Evolutionary conservation across 2,113 vertebrate genomes (phyloP), one percentile per base, ranked within the genome.

Genomic region (Gymnorhina tibicen): DNA sequence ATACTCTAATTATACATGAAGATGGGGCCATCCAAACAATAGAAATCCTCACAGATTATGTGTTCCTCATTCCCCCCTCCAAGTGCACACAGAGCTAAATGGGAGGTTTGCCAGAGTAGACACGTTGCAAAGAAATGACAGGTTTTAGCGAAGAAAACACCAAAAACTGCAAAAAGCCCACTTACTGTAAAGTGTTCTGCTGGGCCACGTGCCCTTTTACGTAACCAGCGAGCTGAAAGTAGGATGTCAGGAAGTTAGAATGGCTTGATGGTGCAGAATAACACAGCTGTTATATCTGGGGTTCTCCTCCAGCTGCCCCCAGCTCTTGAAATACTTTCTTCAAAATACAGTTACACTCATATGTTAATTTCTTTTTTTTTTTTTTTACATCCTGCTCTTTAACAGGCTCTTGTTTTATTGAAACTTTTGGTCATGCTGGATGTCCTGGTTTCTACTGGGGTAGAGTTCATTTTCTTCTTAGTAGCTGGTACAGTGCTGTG

Each of bases 131-230:
- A 37, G 13, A 66, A 92, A 69, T 64, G 9, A 24, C 10, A 59
- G 6, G 23, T 59, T 84, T 88, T 27, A 72, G 19, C 52, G 60
- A 81, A 59, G 22, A 81, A 77, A 30, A 62, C 26, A 58, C 21
- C 42, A 37, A 58, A 63, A 80, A 3, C 0, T 6, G 1, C 41
- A 78, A 67, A 88, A 78, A 83, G 4, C 6, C 42, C 55, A 87
- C 94, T 95, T 91, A 95, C 94, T 49, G 27, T 6, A 19, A 14
- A 10, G 3, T 5, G 33, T 32, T 16, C 35, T 82, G 60, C 52
- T 0, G 5, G 13, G 21, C 13, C 19, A 7, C 1, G 13, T 19
- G 33, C 13, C 15, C 2, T 0, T 33, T 32, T 53, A 13, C 0
- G 0, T 23, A 70, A 35, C 7, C 7, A 3, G 80, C 32, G 39